phyloP scores from a whole-genome alignment of 2,797 vertebrate species.

The Yasuhikotakia modesta region DNA sequence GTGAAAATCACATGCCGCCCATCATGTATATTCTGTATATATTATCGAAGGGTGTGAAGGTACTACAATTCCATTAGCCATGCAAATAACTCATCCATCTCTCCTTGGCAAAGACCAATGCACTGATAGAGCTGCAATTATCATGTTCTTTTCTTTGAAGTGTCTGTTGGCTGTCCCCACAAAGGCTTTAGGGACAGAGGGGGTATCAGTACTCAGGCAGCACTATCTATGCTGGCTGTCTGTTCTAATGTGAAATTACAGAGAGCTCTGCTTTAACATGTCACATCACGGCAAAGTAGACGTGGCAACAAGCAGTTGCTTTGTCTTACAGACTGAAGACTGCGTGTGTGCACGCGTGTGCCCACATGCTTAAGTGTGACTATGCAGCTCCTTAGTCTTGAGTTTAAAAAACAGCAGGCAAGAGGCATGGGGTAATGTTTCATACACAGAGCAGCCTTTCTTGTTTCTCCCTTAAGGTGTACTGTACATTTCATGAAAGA shows the following conservation, averaged over 20 bases:
- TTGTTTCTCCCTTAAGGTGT: constrained; percentile 35
- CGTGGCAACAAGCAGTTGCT: constrained; percentile 62
- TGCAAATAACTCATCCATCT: constrained; percentile 80
- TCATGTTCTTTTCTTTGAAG: constrained; percentile 72
- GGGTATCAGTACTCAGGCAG: constrained; percentile 62
- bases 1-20: too few relatives aligned
- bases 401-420: constrained; percentile 22
- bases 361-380: constrained; percentile 40
- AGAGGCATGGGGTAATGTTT: constrained; percentile 20
- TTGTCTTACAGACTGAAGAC: constrained; percentile 45
- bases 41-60: constrained; percentile 68
- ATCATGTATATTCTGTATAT: too few relatives aligned
- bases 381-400: background rate
- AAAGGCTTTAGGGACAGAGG: constrained; percentile 54
- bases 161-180: constrained; percentile 69
- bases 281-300: constrained; percentile 72
- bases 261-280: constrained; percentile 70
- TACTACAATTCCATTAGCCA: constrained; percentile 76
- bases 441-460: constrained; percentile 33
- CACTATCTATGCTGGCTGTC: constrained; percentile 67
- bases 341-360: constrained; percentile 35
- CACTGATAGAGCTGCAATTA: constrained; percentile 73
- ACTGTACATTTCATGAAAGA: constrained; percentile 39
- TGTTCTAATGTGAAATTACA: constrained; percentile 68
- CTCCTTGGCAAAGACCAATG: constrained; percentile 70